Evolutionary conservation across 2,888 invertebrate species (phyloP), one percentile per base, ranked within the genome.

Genomic region (Acanthococcus lagerstroemiae): DNA sequence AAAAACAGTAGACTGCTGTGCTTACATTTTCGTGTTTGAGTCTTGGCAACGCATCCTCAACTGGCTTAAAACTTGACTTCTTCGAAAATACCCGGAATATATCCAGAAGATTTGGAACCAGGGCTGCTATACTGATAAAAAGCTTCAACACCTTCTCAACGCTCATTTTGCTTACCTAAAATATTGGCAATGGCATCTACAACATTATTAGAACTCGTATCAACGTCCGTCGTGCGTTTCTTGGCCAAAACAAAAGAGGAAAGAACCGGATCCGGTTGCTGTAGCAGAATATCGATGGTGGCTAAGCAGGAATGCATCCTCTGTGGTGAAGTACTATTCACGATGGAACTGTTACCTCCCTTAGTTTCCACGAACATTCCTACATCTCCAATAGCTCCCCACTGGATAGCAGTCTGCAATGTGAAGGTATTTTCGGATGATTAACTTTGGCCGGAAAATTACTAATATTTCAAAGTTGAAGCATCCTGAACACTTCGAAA

Each of bases 331-430:
- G 97, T 97, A 70, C 97, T 97, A 68, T 95, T 94, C 71, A 97
- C 88, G 72, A 91, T 91, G 0, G 88, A 86, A 58, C 92, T 90
- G 77, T 94, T 95, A 55, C 92, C 90, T 55, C 92, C 88, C 84
- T 95, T 88, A 55, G 86, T 88, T 73, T 95, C 93, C 73, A 90
- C 78, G 68, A 97, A 84, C 66, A 97, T 82, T 61, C 97, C 97
- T 48, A 95, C 95, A 76, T 99, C 97, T 67, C 95, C 97, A 73
- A 99, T 90, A 68, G 96, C 97, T 71, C 99, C 99, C 97, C 97
- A 99, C 78, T 99, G 97, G 72, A 99, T 90, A 48, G 96, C 94
- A 57, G 87, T 70, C 74, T 74, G 58, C 30, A 19, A 7, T 6
- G 24, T 17, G 19, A 21, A 55, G 27, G 24, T n/a, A 55, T 17